Evolutionary conservation across 2,797 vertebrate genomes (phyloP).

Genomic region (Falco concolor): DNA sequence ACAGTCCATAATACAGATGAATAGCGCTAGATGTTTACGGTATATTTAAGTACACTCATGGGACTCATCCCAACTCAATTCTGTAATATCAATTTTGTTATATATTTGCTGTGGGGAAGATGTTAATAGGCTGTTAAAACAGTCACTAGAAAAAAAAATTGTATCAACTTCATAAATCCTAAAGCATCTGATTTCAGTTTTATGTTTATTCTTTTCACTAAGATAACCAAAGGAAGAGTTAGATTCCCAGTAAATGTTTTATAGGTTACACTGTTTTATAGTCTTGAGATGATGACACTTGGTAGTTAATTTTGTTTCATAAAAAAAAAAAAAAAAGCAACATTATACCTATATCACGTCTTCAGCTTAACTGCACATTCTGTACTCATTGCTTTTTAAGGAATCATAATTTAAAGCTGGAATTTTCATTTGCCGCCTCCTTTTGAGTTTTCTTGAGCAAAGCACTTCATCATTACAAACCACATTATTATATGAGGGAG

Average conservation of each 20-base stretch:
- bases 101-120: conserved; percentile 59
- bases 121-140: conserved; percentile 60
- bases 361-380: not conserved
- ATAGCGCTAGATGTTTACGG: conserved; percentile 32
- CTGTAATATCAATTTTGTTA: conserved; percentile 57
- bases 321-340: not conserved
- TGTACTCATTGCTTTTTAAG: conserved; percentile 10
- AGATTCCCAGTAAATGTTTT: conserved; percentile 50
- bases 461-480: not conserved
- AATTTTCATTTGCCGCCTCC: not conserved
- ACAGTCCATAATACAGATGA: conserved; percentile 47
- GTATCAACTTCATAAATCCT: conserved; percentile 56
- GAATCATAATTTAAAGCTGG: not conserved
- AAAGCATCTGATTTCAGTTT: conserved; percentile 50
- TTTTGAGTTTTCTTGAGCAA: not conserved
- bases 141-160: conserved; percentile 13
- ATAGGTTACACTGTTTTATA: conserved; percentile 50
- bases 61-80: conserved; percentile 46
- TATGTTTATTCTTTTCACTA: conserved; percentile 43
- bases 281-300: conserved; percentile 25
- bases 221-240: conserved; percentile 35
- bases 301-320: conserved; percentile 46
- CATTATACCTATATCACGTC: not conserved
- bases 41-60: conserved; percentile 58
- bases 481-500: not conserved